phyloP scores from a whole-genome alignment of 2,888 invertebrate species.

The Polydrusus cervinus region DNA sequence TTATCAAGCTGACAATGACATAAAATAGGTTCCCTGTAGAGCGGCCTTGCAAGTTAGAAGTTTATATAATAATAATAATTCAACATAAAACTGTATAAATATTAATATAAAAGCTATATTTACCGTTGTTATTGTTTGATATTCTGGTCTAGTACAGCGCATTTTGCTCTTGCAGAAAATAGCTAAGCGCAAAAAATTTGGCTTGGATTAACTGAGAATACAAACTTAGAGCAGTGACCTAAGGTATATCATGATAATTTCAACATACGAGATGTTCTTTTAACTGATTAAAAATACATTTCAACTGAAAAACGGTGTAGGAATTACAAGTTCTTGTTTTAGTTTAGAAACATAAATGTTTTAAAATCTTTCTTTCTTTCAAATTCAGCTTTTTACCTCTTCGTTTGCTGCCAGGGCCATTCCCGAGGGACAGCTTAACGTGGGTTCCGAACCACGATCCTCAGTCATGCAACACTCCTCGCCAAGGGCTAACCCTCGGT shows the following conservation, averaged over 20 bases:
- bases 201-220: constrained; percentile 28
- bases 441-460: too few relatives aligned
- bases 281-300: constrained; percentile 51
- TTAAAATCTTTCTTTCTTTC: constrained; percentile 25
- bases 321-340: constrained; percentile 48
- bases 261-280: constrained; percentile 45
- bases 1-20: constrained; percentile 7
- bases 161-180: constrained; percentile 48
- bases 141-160: constrained; percentile 47
- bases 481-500: too few relatives aligned
- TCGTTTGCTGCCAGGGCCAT: too few relatives aligned
- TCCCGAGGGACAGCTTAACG: too few relatives aligned
- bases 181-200: constrained; percentile 46
- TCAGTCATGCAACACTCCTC: too few relatives aligned
- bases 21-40: constrained; percentile 4
- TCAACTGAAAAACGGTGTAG: constrained; percentile 42
- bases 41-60: constrained; percentile 36
- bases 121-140: constrained; percentile 52
- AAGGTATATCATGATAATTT: constrained; percentile 46
- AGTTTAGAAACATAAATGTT: constrained; percentile 26
- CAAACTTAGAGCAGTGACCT: constrained; percentile 48
- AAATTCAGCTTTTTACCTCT: too few relatives aligned
- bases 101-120: constrained; percentile 48
- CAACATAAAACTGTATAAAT: constrained; percentile 47
- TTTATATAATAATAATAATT: constrained; percentile 34